Evolutionary conservation across 2,113 vertebrate species (phyloP).

Genomic region (Nematolebias whitei): DNA sequence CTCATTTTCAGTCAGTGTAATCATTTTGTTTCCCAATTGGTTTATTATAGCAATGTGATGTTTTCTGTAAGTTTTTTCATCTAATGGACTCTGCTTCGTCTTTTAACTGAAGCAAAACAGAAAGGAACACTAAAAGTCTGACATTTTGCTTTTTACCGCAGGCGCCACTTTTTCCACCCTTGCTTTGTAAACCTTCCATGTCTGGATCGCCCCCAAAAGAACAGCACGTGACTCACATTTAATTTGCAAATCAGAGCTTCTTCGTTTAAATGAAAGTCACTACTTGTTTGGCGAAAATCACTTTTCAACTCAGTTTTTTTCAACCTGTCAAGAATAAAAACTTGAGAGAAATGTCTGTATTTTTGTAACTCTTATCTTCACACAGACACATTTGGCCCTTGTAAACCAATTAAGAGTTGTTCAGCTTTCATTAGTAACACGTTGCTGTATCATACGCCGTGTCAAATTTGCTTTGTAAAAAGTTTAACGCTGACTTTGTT

Average conservation of each 20-base stretch:
- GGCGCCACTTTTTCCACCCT: neutral
- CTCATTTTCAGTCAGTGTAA: neutral
- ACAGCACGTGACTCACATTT: neutral
- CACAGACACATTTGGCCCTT: conserved; percentile 33
- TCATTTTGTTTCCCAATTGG: neutral
- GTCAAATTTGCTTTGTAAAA: conserved; percentile 23
- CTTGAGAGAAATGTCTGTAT: conserved; percentile 24
- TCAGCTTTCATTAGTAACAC: conserved; percentile 38
- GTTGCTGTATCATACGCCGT: conserved; percentile 7
- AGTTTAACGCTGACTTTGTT: conserved; percentile 28
- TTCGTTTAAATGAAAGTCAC: neutral
- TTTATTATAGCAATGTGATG: neutral
- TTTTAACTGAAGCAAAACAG: neutral
- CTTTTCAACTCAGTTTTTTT: conserved; percentile 18
- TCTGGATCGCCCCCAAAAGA: conserved; percentile 1
- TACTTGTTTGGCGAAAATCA: conserved; percentile 10
- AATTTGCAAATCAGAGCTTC: conserved; percentile 1
- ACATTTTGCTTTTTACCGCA: conserved; percentile 23
- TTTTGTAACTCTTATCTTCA: conserved; percentile 40
- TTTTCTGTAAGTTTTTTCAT: neutral
- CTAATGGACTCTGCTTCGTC: conserved; percentile 1
- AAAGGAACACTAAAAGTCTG: neutral
- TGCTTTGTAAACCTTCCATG: neutral
- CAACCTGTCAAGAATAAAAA: conserved; percentile 28
- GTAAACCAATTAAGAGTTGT: conserved; percentile 42